Evolutionary conservation across 2,113 vertebrate genomes (phyloP).

Genomic region (Pollimyrus isidori): DNA sequence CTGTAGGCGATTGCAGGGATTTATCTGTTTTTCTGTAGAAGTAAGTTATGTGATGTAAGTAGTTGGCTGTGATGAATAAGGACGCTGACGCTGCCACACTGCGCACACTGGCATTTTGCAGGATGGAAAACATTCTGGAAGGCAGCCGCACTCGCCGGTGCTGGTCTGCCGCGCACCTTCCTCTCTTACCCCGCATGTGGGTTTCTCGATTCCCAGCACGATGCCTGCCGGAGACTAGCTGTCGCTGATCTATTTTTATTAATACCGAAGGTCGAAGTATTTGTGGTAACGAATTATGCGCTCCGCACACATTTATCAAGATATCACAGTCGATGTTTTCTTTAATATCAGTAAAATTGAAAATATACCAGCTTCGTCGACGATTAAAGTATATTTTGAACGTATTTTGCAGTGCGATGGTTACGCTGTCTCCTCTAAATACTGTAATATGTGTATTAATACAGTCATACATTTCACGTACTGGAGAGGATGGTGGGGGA

Average conservation of each 20-base stretch:
- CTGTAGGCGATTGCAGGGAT: neutral
- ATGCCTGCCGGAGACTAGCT: neutral
- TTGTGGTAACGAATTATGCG: neutral
- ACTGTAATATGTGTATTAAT: neutral
- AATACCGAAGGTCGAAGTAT: neutral
- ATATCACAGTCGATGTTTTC: neutral
- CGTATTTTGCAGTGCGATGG: neutral
- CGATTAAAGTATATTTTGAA: neutral
- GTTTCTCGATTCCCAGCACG: neutral
- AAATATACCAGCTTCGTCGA: neutral
- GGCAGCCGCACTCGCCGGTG: neutral
- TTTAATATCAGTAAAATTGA: neutral
- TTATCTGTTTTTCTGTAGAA: neutral
- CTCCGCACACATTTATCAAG: neutral
- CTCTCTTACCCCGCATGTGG: neutral
- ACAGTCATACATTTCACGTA: neutral
- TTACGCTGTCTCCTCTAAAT: neutral
- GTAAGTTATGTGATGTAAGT: conserved; percentile 18
- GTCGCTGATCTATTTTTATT: neutral
- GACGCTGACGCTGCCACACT: neutral
- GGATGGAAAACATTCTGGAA: conserved; percentile 4
- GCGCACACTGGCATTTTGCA: conserved; percentile 11
- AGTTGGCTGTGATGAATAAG: neutral
- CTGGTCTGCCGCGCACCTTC: neutral
- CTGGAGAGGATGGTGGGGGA: conserved; percentile 19